These are phyloP conservation scores for Zosterops pallidus DNA, from an alignment of 2,113 vertebrate species.

Conservation along the genomic window DNA sequence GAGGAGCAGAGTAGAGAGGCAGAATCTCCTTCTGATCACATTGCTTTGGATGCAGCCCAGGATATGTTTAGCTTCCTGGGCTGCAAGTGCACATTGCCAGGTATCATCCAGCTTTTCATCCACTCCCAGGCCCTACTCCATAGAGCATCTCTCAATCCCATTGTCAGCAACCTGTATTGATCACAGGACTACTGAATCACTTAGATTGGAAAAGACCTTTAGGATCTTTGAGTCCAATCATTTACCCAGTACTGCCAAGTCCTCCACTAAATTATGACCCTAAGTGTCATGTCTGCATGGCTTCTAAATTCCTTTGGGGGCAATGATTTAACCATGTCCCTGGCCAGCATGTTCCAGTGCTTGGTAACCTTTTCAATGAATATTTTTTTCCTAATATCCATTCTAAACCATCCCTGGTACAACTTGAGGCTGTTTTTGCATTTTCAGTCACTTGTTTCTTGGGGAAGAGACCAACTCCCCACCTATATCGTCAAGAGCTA, in stretches of 20 bases:
- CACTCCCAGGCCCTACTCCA: not conserved
- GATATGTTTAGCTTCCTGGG: not conserved
- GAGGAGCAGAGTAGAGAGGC: not conserved
- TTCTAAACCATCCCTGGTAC: not conserved
- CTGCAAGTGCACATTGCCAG: rapidly evolving
- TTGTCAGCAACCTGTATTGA: not conserved
- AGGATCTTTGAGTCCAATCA: not conserved
- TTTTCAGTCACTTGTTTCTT: not conserved
- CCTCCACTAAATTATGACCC: not conserved
- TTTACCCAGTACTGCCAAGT: not conserved
- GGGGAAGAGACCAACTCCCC: not conserved
- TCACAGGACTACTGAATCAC: not conserved
- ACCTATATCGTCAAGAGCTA: not conserved
- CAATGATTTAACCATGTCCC: not conserved
- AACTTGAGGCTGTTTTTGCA: not conserved
- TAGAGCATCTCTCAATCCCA: not conserved
- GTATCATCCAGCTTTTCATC: not conserved
- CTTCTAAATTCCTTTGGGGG: not conserved
- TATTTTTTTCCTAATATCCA: not conserved
- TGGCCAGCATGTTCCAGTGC: not conserved
- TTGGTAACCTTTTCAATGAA: not conserved
- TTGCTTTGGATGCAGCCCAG: not conserved
- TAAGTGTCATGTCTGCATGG: not conserved
- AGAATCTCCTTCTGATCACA: not conserved
- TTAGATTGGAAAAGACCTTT: not conserved